A percentile compares a stretch with the other conserved stretches of the same genome.
Conservation (phyloP, 2,888 invertebrate species). For the Drosophila percnosoma region DNA sequence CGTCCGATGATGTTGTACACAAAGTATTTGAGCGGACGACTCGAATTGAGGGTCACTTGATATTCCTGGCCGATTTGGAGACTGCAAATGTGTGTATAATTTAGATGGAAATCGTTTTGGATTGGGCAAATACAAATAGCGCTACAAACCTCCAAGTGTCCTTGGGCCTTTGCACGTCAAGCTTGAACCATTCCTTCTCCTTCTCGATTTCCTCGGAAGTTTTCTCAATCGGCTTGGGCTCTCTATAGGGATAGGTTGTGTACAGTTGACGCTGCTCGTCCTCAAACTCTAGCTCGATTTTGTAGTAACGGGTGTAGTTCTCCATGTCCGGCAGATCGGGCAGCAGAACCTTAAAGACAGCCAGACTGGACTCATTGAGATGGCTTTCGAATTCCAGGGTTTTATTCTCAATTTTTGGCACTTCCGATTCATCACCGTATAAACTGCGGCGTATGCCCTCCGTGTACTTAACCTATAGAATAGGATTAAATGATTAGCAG, state of each 20-base stretch:
- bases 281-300: constrained; percentile 62
- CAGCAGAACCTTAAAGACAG: constrained; percentile 87
- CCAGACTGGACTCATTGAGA: constrained; percentile 88
- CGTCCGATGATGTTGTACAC: constrained; percentile 92
- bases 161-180: constrained; percentile 49
- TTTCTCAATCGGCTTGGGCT: constrained; percentile 66
- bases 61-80: constrained; percentile 89
- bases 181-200: constrained; percentile 69
- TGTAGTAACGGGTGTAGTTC: constrained; percentile 65
- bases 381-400: constrained; percentile 79
- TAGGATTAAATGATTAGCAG: neutral
- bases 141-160: constrained; percentile 60
- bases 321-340: constrained; percentile 85
- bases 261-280: constrained; percentile 69
- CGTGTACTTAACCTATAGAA: constrained; percentile 61
- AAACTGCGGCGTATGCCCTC: constrained; percentile 60
- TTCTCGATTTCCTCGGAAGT: constrained; percentile 43
- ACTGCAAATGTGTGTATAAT: constrained; percentile 76
- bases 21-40: constrained; percentile 90
- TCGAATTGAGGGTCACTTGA: constrained; percentile 90
- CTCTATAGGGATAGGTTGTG: constrained; percentile 70
- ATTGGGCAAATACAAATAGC: neutral
- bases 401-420: constrained; percentile 83
- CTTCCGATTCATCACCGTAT: constrained; percentile 37
- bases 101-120: neutral